Evolutionary conservation across 2,888 invertebrate species (phyloP), one percentile per base, ranked within the genome.

Genomic region (Choristoneura rosaceana): DNA sequence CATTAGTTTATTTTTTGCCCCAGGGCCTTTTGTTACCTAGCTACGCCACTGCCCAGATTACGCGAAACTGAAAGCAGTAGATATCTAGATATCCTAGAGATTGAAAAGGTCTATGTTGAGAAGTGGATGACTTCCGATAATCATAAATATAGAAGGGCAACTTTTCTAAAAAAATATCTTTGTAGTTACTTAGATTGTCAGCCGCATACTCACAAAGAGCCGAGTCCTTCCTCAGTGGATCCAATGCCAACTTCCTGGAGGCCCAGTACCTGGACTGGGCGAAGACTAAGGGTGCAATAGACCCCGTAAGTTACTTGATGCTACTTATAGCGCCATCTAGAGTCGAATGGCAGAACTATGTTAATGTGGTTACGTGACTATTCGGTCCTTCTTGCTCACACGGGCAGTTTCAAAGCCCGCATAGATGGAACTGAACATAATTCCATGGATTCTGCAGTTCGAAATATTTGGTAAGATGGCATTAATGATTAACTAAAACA

Each of bases 181-280:
- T 60, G 43, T 38, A 71, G 65, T 60, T 59, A n/a, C 50, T 68
- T 41, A 58, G 38, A 58, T 61, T 50, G 9, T 64, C 59, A 45
- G 55, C 4, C n/a, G 17, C 15, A 25, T 74, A 74, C 58, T 76
- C 66, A 2, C 64, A 47, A 69, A 86, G 81, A 45, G 84, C 91
- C 0, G 93, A 94, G 74, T 88, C 93, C 0, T 94, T 94, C 74
- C 81, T 94, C 7, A 88, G 83, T 71, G 93, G 93, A 0, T 73
- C 87, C 0, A 94, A 93, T 68, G 92, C 92, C 0, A 94, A 93
- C 75, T 94, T 85, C 70, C 81, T 94, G 14, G 93, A 94, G 77
- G 89, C 89, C 0, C 93, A 94, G 73, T 94, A 92, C 76, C 75
- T 90, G 70, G 91, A 93, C 61, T 94, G 93, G 93, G 79, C 90